Conservation (phyloP, 2,113 vertebrate species). For the Pseudonaja textilis region DNA sequence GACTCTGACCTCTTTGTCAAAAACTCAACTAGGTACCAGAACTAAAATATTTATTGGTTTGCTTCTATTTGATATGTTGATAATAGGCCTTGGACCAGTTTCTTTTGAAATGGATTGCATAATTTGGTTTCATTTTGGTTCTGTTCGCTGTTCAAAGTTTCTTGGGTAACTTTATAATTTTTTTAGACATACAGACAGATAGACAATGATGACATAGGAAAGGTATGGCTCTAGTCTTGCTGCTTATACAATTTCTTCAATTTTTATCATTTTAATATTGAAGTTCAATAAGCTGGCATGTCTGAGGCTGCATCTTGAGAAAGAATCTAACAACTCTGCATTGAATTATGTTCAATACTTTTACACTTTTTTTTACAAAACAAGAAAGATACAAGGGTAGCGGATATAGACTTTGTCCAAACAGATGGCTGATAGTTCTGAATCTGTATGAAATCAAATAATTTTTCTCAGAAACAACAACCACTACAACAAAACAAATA, state of each 20-base stretch:
- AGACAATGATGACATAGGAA: background rate
- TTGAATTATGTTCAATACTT: background rate
- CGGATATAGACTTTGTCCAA: background rate
- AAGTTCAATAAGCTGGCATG: background rate
- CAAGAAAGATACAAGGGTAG: background rate
- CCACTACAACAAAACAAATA: background rate
- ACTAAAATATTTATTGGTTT: background rate
- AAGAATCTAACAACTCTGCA: background rate
- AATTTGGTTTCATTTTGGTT: background rate
- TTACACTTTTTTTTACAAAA: background rate
- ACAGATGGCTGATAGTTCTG: background rate
- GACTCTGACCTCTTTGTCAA: background rate
- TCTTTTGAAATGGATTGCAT: background rate
- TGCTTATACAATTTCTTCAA: background rate
- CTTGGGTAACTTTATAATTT: background rate
- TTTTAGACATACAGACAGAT: background rate
- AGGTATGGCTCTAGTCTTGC: background rate
- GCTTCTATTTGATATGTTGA: background rate
- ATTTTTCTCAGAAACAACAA: background rate
- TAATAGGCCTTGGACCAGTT: background rate
- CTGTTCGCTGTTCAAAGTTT: background rate
- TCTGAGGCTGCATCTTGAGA: background rate
- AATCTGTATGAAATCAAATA: background rate
- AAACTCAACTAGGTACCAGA: background rate
- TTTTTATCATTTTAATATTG: constrained; percentile 15